phyloP scores from a whole-genome alignment of 2,888 invertebrate species.

The Ophion slaviceki region DNA sequence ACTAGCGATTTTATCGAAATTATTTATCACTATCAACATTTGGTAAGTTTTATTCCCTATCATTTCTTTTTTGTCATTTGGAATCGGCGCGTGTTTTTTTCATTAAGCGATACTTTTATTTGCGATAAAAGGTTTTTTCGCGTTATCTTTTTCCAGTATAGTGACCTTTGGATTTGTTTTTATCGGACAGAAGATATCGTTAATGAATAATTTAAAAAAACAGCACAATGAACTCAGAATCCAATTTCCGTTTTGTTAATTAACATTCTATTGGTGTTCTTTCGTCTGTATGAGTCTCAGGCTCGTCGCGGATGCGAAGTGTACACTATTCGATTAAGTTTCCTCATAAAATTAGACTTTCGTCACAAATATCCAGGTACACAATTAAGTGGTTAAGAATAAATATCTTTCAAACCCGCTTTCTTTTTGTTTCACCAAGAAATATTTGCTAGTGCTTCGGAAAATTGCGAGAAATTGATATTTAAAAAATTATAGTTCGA shows the following conservation, averaged over 20 bases:
- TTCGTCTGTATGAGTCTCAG: conserved; percentile 21
- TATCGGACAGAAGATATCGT: not conserved
- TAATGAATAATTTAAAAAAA: conserved; percentile 36
- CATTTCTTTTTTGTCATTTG: not conserved
- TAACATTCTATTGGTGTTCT: conserved; percentile 10
- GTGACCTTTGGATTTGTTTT: not conserved
- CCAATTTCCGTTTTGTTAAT: conserved; percentile 13
- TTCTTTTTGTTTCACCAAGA: no score
- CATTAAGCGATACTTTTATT: conserved; percentile 18
- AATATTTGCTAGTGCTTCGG: no score
- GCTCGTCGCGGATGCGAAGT: conserved; percentile 15
- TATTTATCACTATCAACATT: conserved; percentile 39
- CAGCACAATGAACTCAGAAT: conserved; percentile 6
- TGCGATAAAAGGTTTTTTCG: not conserved
- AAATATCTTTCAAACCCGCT: not conserved
- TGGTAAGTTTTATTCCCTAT: conserved; percentile 16
- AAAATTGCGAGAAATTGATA: not conserved
- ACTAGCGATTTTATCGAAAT: conserved; percentile 41
- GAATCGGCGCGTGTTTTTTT: conserved; percentile 20
- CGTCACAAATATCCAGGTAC: conserved; percentile 6
- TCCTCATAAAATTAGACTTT: conserved; percentile 19
- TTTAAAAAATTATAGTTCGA: not conserved
- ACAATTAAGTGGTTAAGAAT: conserved; percentile 10
- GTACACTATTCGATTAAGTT: conserved; percentile 27
- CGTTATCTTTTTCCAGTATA: not conserved